phyloP scores from a whole-genome alignment of 2,113 vertebrate species.

The Heteronetta atricapilla region DNA sequence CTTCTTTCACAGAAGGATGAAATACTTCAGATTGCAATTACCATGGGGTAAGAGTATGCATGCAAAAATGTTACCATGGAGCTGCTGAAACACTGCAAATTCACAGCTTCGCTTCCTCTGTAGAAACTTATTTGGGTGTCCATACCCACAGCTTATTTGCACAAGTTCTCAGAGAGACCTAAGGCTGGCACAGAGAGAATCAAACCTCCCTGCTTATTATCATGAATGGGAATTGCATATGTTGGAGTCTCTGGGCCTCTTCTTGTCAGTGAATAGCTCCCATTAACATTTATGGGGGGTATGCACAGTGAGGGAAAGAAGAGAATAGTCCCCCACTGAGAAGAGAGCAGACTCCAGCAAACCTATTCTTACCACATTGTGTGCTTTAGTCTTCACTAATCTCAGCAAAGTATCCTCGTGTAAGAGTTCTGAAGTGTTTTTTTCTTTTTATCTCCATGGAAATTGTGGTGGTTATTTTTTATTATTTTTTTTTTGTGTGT shows the following conservation, averaged over 20 bases:
- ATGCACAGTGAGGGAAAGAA: slow-evolving; percentile 62
- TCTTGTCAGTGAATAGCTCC: slow-evolving; percentile 65
- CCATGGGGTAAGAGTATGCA: not conserved
- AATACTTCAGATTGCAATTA: slow-evolving; percentile 33
- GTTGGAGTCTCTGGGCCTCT: slow-evolving; percentile 62
- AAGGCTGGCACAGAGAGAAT: not conserved
- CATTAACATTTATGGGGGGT: slow-evolving; percentile 70
- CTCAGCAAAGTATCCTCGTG: slow-evolving; percentile 67
- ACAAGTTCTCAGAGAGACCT: slow-evolving; percentile 11
- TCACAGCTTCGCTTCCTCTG: not conserved
- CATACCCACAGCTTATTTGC: slow-evolving; percentile 29
- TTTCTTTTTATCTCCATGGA: slow-evolving; percentile 59
- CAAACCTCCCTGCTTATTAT: slow-evolving; percentile 30
- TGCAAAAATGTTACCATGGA: slow-evolving; percentile 57
- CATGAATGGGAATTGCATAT: slow-evolving; percentile 28
- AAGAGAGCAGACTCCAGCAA: slow-evolving; percentile 55
- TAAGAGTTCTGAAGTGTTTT: slow-evolving; percentile 28
- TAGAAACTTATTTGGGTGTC: slow-evolving; percentile 9
- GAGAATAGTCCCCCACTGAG: slow-evolving; percentile 46
- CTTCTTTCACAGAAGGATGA: not conserved
- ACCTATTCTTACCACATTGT: slow-evolving; percentile 70
- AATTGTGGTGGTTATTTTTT: not conserved
- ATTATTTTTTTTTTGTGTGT: too few relatives aligned
- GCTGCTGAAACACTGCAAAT: not conserved
- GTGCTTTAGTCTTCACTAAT: slow-evolving; percentile 70